phyloP scores from a whole-genome alignment of 2,888 invertebrate species.

The Polyommatus iphigenia region DNA sequence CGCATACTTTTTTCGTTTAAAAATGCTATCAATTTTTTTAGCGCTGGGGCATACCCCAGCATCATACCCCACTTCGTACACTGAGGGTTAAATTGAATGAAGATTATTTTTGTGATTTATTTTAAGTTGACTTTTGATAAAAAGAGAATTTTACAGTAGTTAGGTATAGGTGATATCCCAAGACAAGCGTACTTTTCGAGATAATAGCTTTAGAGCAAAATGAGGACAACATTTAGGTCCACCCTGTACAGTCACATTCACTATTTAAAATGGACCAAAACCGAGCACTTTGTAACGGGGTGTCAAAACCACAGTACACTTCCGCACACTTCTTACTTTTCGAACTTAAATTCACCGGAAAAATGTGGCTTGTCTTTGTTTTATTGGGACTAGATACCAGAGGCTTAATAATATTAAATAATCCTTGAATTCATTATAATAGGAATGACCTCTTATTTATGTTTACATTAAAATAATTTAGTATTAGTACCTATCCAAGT shows the following conservation, averaged over 20 bases:
- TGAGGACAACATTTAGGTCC: neutral
- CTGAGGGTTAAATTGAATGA: too few species aligned
- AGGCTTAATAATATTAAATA: neutral
- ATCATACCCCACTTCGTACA: too few species aligned
- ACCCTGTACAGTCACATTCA: constrained; percentile 9
- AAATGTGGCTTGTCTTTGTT: constrained; percentile 4
- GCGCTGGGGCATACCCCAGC: too few species aligned
- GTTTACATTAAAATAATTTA: too few species aligned
- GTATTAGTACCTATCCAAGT: too few species aligned
- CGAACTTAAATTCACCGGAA: neutral
- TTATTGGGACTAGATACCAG: neutral
- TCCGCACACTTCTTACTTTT: neutral
- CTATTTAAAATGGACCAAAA: constrained; percentile 23
- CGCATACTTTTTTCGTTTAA: too few species aligned
- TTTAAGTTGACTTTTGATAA: too few species aligned
- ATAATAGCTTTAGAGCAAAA: neutral
- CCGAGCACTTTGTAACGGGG: constrained; percentile 26
- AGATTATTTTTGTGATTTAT: too few species aligned
- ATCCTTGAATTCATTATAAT: neutral
- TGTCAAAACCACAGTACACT: constrained; percentile 12
- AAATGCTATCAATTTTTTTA: too few species aligned
- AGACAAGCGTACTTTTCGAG: neutral
- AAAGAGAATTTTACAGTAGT: too few species aligned
- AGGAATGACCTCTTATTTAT: too few species aligned
- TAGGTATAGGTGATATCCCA: too few species aligned